These are phyloP conservation scores for Pelobates fuscus DNA, from an alignment of 2,113 vertebrate genomes.

Conservation along the genomic window DNA sequence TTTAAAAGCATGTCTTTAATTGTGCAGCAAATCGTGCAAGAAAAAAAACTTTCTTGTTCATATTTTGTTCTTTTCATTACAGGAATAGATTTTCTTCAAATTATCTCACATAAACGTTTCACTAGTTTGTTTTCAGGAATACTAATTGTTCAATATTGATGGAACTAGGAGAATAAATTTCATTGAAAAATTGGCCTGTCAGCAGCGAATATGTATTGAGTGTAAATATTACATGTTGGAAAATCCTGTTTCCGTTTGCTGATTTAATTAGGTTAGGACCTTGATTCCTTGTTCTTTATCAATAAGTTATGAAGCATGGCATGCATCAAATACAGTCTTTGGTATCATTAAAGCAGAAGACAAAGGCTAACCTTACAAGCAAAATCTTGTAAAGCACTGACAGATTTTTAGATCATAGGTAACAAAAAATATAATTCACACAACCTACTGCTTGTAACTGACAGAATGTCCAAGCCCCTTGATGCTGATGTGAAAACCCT, in stretches of 20 bases:
- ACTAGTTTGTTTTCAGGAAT: not conserved
- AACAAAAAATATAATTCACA: not conserved
- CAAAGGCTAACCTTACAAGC: not conserved
- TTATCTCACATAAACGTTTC: not conserved
- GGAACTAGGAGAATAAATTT: not conserved
- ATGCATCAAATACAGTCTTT: too few species aligned
- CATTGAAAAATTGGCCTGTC: not conserved
- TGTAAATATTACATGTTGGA: too few species aligned
- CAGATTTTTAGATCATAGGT: not conserved
- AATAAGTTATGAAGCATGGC: slow-evolving; percentile 16
- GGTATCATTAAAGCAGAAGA: too few species aligned
- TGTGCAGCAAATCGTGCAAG: too few species aligned
- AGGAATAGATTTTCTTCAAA: too few species aligned
- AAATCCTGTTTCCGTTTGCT: slow-evolving; percentile 19
- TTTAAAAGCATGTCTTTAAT: too few species aligned
- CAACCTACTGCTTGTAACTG: too few species aligned
- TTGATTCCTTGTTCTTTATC: slow-evolving; percentile 18
- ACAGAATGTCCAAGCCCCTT: too few species aligned
- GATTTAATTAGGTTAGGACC: slow-evolving; percentile 12
- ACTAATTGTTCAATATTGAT: slow-evolving; percentile 4
- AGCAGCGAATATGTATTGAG: not conserved
- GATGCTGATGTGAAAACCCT: too few species aligned
- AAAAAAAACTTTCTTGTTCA: too few species aligned
- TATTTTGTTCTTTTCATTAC: too few species aligned
- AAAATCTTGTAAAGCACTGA: not conserved